Evolutionary conservation across 1,140 invertebrate genomes (phyloP).

Genomic region (Globodera rostochiensis): DNA sequence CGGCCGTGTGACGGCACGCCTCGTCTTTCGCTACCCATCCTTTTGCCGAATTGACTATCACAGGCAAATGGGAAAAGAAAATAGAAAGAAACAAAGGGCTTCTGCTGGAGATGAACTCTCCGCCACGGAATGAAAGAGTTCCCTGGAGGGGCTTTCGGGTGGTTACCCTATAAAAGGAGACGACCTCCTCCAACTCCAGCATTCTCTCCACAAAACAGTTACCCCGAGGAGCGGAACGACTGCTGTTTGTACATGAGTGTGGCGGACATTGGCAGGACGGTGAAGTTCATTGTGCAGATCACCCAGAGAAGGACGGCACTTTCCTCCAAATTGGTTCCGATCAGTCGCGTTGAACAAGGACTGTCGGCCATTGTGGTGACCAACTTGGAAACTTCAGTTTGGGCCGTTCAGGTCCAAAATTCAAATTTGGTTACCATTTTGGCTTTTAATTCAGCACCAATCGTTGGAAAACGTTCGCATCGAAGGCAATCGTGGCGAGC

Average conservation of each 20-base stretch:
- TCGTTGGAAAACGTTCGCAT: conserved; percentile 2
- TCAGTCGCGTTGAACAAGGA: conserved; percentile 44
- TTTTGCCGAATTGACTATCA: conserved; percentile 54
- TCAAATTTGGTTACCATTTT: not conserved
- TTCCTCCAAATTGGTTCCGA: conserved; percentile 49
- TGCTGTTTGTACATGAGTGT: conserved; percentile 57
- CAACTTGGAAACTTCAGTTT: conserved; percentile 55
- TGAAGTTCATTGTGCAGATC: conserved; percentile 52
- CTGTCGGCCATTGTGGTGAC: conserved; percentile 44
- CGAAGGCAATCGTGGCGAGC: conserved; percentile 36
- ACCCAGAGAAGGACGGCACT: conserved; percentile 22
- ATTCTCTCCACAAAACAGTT: conserved; percentile 29
- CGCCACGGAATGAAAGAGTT: too few relatives aligned
- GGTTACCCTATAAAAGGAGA: too few relatives aligned
- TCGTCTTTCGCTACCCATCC: conserved; percentile 56
- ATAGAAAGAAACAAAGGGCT: not conserved
- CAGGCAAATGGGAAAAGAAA: conserved; percentile 14
- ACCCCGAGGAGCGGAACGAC: conserved; percentile 63
- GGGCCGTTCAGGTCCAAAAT: conserved; percentile 49
- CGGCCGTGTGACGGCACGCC: conserved; percentile 51
- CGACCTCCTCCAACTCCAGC: too few relatives aligned
- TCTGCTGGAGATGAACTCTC: too few relatives aligned
- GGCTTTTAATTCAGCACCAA: not conserved
- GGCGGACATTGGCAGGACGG: conserved; percentile 37
- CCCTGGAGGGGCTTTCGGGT: too few relatives aligned